Evolutionary conservation across 1,140 invertebrate species (phyloP).

Genomic region (Limonius californicus): DNA sequence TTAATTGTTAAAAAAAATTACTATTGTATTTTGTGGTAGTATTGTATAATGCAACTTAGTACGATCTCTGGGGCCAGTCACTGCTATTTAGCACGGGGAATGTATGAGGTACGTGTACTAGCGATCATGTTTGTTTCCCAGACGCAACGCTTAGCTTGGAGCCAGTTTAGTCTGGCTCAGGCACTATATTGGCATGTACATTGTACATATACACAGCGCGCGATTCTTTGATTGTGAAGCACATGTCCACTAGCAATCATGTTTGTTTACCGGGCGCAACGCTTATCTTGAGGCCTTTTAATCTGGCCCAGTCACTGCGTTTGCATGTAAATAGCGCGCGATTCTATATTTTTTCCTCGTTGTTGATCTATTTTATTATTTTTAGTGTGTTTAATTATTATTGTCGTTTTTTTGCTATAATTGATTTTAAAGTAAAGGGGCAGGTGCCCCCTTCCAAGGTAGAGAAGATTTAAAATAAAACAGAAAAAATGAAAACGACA

Average conservation of each 20-base stretch:
- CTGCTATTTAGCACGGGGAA: background rate
- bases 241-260: background rate
- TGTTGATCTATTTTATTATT: background rate
- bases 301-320: background rate
- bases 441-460: too few relatives aligned
- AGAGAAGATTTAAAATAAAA: too few relatives aligned
- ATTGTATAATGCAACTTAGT: background rate
- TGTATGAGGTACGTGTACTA: background rate
- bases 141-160: too few relatives aligned
- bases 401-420: too few relatives aligned
- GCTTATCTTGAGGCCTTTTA: slow-evolving; percentile 4
- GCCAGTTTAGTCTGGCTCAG: background rate
- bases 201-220: background rate
- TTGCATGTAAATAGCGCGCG: background rate
- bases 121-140: background rate
- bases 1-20: slow-evolving; percentile 2
- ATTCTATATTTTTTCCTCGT: background rate
- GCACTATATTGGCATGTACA: too few relatives aligned
- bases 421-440: too few relatives aligned
- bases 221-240: too few relatives aligned
- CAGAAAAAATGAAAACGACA: too few relatives aligned
- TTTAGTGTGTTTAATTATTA: background rate
- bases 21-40: background rate
- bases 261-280: background rate
- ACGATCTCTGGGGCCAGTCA: too few relatives aligned